phyloP scores from a whole-genome alignment of 2,888 invertebrate species.

The Unio pictorum region DNA sequence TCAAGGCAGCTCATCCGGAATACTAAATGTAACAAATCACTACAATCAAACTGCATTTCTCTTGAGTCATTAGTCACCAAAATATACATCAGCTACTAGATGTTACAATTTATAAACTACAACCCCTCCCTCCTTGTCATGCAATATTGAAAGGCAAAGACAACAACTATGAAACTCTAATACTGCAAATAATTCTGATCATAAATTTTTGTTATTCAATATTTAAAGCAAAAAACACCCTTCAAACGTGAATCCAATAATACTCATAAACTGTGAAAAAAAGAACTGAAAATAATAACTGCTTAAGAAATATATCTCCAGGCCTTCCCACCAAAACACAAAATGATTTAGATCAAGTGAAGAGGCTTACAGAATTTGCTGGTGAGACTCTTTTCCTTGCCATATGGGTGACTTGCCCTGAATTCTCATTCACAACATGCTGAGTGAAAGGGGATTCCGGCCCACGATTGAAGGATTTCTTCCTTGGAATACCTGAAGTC shows the following conservation, averaged over 20 bases:
- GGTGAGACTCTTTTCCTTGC: slow-evolving; percentile 45
- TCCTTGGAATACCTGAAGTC: slow-evolving; percentile 29
- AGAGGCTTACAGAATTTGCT: slow-evolving; percentile 58
- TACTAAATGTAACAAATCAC: too few species aligned
- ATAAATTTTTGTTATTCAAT: too few species aligned
- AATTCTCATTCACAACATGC: slow-evolving; percentile 62
- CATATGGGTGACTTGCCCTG: slow-evolving; percentile 16
- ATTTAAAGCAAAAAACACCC: too few species aligned
- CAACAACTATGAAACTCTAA: too few species aligned
- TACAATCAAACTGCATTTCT: too few species aligned
- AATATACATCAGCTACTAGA: too few species aligned
- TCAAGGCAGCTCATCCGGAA: too few species aligned
- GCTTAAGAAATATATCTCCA: not conserved
- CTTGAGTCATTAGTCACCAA: too few species aligned
- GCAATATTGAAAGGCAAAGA: too few species aligned
- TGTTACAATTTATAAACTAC: too few species aligned
- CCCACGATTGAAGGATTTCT: slow-evolving; percentile 40
- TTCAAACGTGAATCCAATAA: not conserved
- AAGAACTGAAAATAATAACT: not conserved
- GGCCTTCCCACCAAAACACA: not conserved
- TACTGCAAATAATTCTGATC: too few species aligned
- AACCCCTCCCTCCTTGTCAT: too few species aligned
- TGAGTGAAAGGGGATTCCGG: slow-evolving; percentile 62
- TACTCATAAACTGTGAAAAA: not conserved
- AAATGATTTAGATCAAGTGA: not conserved